Evolutionary conservation across 2,888 invertebrate genomes (phyloP).

Genomic region (Acholoe squamosa): DNA sequence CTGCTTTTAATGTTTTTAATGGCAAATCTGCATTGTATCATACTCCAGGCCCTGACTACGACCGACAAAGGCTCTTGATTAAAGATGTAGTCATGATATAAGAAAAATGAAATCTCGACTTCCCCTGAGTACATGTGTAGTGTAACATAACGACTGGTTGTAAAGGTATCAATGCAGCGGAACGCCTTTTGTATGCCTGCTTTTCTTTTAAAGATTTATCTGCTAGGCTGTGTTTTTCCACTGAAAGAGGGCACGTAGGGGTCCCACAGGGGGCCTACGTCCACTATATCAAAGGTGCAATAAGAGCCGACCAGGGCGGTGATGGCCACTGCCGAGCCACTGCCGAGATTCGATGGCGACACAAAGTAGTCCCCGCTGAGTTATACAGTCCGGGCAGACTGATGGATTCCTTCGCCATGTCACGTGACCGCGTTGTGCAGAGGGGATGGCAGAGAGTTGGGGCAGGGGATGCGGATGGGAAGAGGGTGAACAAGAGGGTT

Average conservation of each 20-base stretch:
- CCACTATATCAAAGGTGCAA: conserved; percentile 55
- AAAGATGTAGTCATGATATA: not conserved
- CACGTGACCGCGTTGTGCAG: conserved; percentile 30
- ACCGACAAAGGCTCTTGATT: not conserved
- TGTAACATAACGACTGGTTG: not conserved
- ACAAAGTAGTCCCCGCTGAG: conserved; percentile 58
- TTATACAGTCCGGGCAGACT: conserved; percentile 31
- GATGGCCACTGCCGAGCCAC: not conserved
- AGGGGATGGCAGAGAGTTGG: conserved; percentile 7
- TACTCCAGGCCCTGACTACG: not conserved
- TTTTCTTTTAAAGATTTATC: conserved; percentile 53
- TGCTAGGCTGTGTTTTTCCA: conserved; percentile 7
- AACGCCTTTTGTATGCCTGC: conserved; percentile 35
- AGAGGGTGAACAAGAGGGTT: not conserved
- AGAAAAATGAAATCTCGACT: not conserved
- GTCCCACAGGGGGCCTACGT: not conserved
- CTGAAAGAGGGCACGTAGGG: conserved; percentile 37
- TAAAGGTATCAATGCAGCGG: not conserved
- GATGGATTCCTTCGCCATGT: conserved; percentile 53
- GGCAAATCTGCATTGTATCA: not conserved
- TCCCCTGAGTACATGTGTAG: conserved; percentile 22
- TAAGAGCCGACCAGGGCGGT: not conserved
- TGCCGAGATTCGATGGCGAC: conserved; percentile 51
- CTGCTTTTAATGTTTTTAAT: not conserved
- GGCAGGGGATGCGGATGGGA: not conserved